phyloP scores from a whole-genome alignment of 2,888 invertebrate species.

The Agriopis leucophaearia region DNA sequence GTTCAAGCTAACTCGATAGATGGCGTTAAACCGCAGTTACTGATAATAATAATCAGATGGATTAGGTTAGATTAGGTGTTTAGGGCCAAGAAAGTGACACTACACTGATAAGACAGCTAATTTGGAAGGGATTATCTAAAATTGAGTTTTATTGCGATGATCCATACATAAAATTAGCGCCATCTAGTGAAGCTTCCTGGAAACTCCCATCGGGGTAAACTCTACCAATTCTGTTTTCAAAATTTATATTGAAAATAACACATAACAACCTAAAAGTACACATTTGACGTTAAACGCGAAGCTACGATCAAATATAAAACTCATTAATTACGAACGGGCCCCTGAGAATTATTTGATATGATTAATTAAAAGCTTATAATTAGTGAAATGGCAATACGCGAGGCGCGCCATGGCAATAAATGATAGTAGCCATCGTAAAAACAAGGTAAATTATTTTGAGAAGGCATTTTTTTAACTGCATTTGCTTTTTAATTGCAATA shows the following conservation, averaged over 20 bases:
- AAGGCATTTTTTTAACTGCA: constrained; percentile 43
- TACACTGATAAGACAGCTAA: no score
- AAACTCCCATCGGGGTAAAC: neutral
- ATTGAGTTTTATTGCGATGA: no score
- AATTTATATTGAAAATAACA: neutral
- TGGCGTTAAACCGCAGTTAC: no score
- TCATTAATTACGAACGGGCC: constrained; percentile 63
- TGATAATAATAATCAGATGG: no score
- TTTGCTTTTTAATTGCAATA: constrained; percentile 37
- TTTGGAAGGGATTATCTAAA: no score
- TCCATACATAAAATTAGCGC: no score
- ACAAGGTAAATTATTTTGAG: constrained; percentile 26
- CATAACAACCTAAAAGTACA: constrained; percentile 1
- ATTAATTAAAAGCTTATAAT: constrained; percentile 75
- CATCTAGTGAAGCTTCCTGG: no score
- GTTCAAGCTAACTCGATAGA: no score
- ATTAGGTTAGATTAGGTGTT: no score
- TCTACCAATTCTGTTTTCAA: neutral
- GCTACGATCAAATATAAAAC: constrained; percentile 65
- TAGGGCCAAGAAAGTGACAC: no score
- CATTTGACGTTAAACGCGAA: constrained; percentile 46
- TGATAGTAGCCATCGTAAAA: constrained; percentile 31
- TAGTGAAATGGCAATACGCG: constrained; percentile 67
- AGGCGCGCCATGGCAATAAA: constrained; percentile 31
- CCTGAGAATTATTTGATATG: constrained; percentile 62